A percentile compares a stretch with the other conserved stretches of the same genome.
Conservation (phyloP, 2,797 vertebrate species). For the Myioborus melanocephalus region DNA sequence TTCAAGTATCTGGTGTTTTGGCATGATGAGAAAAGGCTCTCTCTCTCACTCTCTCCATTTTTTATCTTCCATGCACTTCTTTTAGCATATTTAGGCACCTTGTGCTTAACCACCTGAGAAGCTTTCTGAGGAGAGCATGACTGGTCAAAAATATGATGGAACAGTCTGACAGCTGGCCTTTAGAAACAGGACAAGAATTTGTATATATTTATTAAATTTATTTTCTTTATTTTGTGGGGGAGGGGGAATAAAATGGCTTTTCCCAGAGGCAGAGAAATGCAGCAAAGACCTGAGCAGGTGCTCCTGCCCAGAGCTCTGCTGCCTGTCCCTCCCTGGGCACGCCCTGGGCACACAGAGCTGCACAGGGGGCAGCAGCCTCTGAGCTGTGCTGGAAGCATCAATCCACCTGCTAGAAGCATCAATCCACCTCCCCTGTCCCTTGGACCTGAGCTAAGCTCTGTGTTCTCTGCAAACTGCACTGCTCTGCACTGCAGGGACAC, state of each 20-base stretch:
- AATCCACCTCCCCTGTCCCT: not conserved
- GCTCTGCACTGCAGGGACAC: not conserved
- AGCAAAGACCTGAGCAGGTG: not conserved
- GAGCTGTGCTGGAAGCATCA: not conserved
- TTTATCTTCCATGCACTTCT: not conserved
- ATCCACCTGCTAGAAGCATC: no score
- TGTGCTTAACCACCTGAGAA: not conserved
- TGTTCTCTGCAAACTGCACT: not conserved
- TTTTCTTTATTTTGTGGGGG: rapidly evolving
- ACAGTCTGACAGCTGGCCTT: not conserved
- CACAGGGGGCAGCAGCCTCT: not conserved
- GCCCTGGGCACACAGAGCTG: not conserved
- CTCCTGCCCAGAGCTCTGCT: rapidly evolving
- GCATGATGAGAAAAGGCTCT: not conserved
- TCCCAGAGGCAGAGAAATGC: not conserved
- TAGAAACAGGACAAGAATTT: not conserved
- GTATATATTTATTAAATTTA: not conserved
- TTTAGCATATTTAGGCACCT: not conserved
- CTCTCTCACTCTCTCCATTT: not conserved
- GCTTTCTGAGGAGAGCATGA: not conserved
- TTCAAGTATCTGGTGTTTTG: not conserved
- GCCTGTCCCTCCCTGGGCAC: not conserved
- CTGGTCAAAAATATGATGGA: not conserved
- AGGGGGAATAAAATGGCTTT: not conserved
- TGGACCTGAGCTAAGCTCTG: not conserved